Percentiles rank a stretch among this genome's conserved stretches.
Evolutionary conservation across 1,140 invertebrate genomes (phyloP).

Genomic region (Euwallacea fornicatus): DNA sequence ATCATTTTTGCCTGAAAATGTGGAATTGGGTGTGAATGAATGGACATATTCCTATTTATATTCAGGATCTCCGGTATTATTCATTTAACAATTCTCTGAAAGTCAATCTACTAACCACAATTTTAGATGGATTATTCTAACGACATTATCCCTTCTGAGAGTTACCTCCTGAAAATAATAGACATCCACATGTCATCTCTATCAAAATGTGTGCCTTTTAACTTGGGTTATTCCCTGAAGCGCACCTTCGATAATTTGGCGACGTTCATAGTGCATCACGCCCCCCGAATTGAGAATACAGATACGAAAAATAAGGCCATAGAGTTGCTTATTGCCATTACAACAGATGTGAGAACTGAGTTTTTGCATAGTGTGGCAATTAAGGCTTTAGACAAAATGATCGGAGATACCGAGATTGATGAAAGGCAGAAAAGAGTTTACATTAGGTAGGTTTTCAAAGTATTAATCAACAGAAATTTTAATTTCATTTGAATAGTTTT

Average conservation of each 20-base stretch:
- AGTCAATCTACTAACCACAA: constrained; percentile 7
- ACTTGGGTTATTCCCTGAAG: constrained; percentile 69
- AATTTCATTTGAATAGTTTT: constrained; percentile 51
- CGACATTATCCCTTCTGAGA: constrained; percentile 82
- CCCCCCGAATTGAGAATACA: constrained; percentile 59
- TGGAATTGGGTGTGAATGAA: constrained; percentile 64
- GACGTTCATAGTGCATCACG: constrained; percentile 68
- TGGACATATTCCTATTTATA: constrained; percentile 61
- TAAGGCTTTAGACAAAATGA: constrained; percentile 66
- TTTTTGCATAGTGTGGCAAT: constrained; percentile 68
- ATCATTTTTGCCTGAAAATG: constrained; percentile 59
- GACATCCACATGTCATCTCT: constrained; percentile 61
- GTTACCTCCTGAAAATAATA: constrained; percentile 69
- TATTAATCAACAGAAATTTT: not conserved
- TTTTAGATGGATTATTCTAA: constrained; percentile 71
- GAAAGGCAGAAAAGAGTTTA: constrained; percentile 66
- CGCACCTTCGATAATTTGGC: constrained; percentile 67
- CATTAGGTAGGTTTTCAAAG: constrained; percentile 42
- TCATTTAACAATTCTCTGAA: not conserved
- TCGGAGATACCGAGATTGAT: constrained; percentile 66
- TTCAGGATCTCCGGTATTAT: constrained; percentile 48
- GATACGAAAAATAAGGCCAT: constrained; percentile 53
- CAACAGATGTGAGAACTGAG: constrained; percentile 74
- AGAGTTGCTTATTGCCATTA: constrained; percentile 70
- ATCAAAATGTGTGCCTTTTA: constrained; percentile 62